phyloP scores from a whole-genome alignment of 2,797 vertebrate genomes.

The Geotria australis region DNA sequence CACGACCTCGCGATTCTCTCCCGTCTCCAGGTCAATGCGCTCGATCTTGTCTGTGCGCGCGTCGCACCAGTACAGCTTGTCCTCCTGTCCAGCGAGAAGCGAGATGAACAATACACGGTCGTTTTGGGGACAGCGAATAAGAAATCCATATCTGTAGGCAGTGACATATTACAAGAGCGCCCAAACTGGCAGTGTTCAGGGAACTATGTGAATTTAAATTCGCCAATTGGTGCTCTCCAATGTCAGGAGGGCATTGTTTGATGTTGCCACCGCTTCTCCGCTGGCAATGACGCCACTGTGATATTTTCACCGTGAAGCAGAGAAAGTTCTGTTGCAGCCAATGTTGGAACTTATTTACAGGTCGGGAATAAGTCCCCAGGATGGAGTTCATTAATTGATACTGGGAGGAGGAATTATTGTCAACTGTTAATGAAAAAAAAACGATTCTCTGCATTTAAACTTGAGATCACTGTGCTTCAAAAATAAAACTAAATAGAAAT shows the following conservation, averaged over 20 bases:
- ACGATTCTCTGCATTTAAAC: no score
- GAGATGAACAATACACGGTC: background rate
- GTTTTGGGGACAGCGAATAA: background rate
- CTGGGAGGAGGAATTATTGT: no score
- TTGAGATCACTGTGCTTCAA: no score
- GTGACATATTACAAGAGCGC: no score
- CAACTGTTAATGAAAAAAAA: no score
- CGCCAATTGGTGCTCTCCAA: background rate
- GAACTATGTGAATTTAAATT: background rate
- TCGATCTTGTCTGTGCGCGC: constrained; percentile 84
- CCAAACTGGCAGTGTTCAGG: no score
- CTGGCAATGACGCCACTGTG: background rate
- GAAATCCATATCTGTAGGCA: background rate
- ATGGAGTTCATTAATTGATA: no score
- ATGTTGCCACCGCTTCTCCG: background rate
- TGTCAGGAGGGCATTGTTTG: background rate
- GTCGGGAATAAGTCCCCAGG: no score
- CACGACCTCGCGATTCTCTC: constrained; percentile 58
- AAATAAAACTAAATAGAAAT: no score
- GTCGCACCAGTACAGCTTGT: constrained; percentile 80
- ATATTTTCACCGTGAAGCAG: no score
- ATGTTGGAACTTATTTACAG: no score
- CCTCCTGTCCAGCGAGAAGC: constrained; percentile 16
- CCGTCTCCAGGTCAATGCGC: constrained; percentile 67
- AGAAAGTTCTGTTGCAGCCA: no score